Percentiles rank a stretch among this genome's conserved stretches.
Evolutionary conservation across 2,113 vertebrate genomes (phyloP).

Genomic region (Siniperca chuatsi): DNA sequence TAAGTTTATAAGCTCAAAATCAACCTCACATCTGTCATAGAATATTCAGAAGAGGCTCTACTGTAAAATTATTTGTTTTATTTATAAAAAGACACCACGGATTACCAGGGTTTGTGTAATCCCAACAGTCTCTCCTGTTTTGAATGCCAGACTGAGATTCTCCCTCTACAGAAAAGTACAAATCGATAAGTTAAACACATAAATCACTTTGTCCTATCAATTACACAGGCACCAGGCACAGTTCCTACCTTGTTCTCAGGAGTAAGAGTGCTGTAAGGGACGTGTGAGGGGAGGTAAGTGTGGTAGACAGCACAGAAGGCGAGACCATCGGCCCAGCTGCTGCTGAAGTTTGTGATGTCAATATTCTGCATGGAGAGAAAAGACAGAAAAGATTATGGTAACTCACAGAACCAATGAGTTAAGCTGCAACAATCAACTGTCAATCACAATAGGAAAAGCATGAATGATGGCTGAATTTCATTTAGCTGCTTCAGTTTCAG

Average conservation of each 20-base stretch:
- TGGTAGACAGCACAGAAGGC: constrained; percentile 87
- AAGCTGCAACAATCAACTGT: too few species aligned
- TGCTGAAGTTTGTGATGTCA: constrained; percentile 89
- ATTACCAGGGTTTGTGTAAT: constrained; percentile 81
- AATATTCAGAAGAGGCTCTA: not conserved
- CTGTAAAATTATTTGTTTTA: not conserved
- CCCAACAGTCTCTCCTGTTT: constrained; percentile 82
- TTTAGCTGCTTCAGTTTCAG: not conserved
- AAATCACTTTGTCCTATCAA: not conserved
- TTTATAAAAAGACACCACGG: not conserved
- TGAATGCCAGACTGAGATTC: constrained; percentile 85
- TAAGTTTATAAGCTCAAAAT: not conserved
- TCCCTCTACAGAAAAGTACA: constrained; percentile 71
- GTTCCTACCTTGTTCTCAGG: constrained; percentile 82
- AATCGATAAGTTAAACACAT: not conserved
- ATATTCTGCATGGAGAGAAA: constrained; percentile 78
- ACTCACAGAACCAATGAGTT: not conserved
- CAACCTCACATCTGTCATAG: not conserved
- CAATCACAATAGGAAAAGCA: too few species aligned
- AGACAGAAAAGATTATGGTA: not conserved
- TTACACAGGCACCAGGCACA: not conserved
- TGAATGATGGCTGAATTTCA: too few species aligned
- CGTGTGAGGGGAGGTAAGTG: constrained; percentile 85
- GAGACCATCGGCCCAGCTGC: constrained; percentile 87
- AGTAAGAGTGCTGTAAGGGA: constrained; percentile 81